These are phyloP conservation scores for Chaunax sp. DNA, from an alignment of 2,797 vertebrate species.

Conservation along the genomic window DNA sequence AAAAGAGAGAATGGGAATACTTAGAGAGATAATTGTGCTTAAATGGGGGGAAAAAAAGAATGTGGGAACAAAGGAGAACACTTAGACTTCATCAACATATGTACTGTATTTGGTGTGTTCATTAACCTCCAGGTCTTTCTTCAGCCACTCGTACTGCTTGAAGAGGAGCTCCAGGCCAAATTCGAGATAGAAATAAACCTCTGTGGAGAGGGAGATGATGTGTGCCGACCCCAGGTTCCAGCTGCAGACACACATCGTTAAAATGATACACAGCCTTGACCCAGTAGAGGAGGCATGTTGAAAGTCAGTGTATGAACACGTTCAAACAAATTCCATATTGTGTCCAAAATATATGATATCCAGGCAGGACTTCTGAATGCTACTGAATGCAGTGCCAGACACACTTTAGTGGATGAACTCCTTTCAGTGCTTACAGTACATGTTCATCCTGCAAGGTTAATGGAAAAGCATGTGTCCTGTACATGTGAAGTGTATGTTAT, in stretches of 20 bases:
- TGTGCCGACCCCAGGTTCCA: constrained; percentile 91
- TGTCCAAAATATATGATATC: constrained; percentile 40
- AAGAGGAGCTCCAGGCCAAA: constrained; percentile 86
- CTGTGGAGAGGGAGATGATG: constrained; percentile 91
- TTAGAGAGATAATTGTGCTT: constrained; percentile 1
- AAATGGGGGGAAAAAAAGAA: constrained; percentile 5
- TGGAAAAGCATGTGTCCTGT: constrained; percentile 29
- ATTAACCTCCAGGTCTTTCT: constrained; percentile 87
- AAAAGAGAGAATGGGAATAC: background rate
- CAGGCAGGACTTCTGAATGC: background rate
- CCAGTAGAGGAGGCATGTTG: constrained; percentile 35
- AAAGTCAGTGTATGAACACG: constrained; percentile 35
- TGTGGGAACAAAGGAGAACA: constrained; percentile 22
- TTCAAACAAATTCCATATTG: constrained; percentile 26
- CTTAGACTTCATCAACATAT: constrained; percentile 18
- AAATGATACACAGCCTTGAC: constrained; percentile 52
- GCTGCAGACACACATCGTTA: constrained; percentile 75
- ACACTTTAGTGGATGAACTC: constrained; percentile 5
- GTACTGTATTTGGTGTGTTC: background rate
- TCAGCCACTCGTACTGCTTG: constrained; percentile 88
- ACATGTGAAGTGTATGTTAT: constrained; percentile 33
- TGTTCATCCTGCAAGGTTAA: constrained; percentile 8
- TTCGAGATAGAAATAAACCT: constrained; percentile 90
- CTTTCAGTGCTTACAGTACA: background rate
- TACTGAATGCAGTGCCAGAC: constrained; percentile 11